These are phyloP conservation scores for Papilio glaucus DNA, from an alignment of 1,140 invertebrate species.

Conservation along the genomic window DNA sequence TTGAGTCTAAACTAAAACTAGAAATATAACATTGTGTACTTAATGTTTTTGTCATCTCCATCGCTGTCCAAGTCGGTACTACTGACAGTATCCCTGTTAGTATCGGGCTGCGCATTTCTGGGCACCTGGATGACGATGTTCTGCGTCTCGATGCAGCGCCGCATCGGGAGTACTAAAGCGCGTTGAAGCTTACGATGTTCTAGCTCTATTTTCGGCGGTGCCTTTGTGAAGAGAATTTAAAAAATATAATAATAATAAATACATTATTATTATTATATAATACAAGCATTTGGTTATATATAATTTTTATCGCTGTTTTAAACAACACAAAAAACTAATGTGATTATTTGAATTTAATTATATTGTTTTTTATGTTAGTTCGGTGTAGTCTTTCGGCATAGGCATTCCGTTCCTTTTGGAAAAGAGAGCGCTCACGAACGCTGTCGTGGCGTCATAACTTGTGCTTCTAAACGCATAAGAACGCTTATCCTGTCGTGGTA, in stretches of 20 bases:
- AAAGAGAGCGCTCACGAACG: too few relatives aligned
- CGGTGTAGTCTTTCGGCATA: too few relatives aligned
- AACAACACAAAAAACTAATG: too few relatives aligned
- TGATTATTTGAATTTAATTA: too few relatives aligned
- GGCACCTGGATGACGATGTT: constrained; percentile 81
- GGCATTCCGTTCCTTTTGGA: too few relatives aligned
- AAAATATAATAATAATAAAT: background rate
- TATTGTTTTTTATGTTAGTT: too few relatives aligned
- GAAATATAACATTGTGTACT: constrained; percentile 46
- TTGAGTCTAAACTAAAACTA: background rate
- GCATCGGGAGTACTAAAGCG: constrained; percentile 72
- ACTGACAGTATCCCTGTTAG: constrained; percentile 60
- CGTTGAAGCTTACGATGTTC: constrained; percentile 68
- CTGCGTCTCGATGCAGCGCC: constrained; percentile 67
- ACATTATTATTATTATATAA: too few relatives aligned
- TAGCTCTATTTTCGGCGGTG: constrained; percentile 70
- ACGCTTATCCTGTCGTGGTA: too few relatives aligned
- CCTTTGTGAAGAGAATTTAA: constrained; percentile 53
- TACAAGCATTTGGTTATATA: too few relatives aligned
- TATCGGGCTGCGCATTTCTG: constrained; percentile 54
- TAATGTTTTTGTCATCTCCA: constrained; percentile 58
- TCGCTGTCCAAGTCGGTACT: constrained; percentile 61
- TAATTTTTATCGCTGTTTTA: too few relatives aligned
- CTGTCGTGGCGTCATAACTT: too few relatives aligned
- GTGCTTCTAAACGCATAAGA: too few relatives aligned